Evolutionary conservation across 1,140 invertebrate genomes (phyloP).

Genomic region (Cephus cinctus): DNA sequence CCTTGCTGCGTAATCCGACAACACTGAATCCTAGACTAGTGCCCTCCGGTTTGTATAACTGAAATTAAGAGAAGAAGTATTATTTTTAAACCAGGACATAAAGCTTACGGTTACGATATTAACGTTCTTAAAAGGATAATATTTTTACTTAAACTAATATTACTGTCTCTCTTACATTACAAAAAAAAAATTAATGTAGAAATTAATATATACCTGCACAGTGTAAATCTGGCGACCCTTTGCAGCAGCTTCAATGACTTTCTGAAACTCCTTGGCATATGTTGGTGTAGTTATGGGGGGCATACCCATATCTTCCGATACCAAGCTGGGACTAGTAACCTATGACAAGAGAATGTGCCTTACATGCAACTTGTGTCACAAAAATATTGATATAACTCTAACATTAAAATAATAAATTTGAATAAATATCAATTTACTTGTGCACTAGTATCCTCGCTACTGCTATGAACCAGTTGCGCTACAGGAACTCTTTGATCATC

Average conservation of each 20-base stretch:
- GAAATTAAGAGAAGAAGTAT: conserved; percentile 29
- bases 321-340: conserved; percentile 52
- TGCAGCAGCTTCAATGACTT: conserved; percentile 64
- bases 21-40: conserved; percentile 77
- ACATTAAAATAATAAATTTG: too few species aligned
- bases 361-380: conserved; percentile 13
- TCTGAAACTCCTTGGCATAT: conserved; percentile 65
- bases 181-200: conserved; percentile 3
- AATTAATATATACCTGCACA: conserved; percentile 53
- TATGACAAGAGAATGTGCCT: conserved; percentile 25
- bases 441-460: conserved; percentile 54
- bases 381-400: conserved; percentile 7
- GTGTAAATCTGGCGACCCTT: conserved; percentile 64
- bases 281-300: conserved; percentile 62
- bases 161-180: not conserved
- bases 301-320: conserved; percentile 53
- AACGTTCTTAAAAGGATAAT: too few species aligned
- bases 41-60: conserved; percentile 73
- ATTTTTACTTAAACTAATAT: not conserved
- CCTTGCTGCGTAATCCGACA: conserved; percentile 69
- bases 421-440: conserved; percentile 33
- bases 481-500: conserved; percentile 60
- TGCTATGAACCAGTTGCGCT: conserved; percentile 56
- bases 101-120: too few species aligned
- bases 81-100: conserved; percentile 7